These are phyloP conservation scores for Bombus pascuorum DNA, from an alignment of 1,140 invertebrate species.

Conservation along the genomic window DNA sequence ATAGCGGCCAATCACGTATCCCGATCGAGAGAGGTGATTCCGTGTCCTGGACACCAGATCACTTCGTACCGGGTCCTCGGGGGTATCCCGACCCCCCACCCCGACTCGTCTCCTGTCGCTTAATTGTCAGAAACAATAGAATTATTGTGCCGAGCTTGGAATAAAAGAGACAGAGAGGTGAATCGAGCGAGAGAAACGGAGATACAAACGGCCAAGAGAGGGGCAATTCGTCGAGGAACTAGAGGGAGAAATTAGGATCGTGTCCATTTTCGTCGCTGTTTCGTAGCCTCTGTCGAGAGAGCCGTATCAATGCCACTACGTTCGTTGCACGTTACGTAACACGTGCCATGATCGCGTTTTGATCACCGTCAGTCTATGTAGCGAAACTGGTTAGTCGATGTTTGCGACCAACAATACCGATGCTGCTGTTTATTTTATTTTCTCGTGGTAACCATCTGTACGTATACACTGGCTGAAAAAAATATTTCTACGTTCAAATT, in stretches of 20 bases:
- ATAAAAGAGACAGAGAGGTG: constrained; percentile 2
- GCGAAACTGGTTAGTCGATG: constrained; percentile 11
- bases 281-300: not conserved
- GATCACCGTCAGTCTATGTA: not conserved
- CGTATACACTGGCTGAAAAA: not conserved
- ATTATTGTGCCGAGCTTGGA: constrained; percentile 57
- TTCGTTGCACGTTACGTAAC: constrained; percentile 27
- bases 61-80: constrained; percentile 38
- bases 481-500: no score
- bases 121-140: constrained; percentile 67
- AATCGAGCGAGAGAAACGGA: not conserved
- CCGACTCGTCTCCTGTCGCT: constrained; percentile 43
- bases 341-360: constrained; percentile 10
- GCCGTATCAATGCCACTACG: constrained; percentile 16
- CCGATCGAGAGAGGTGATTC: constrained; percentile 59
- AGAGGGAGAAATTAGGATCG: constrained; percentile 19
- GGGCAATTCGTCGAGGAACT: not conserved
- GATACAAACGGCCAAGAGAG: not conserved
- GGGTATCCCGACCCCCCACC: constrained; percentile 4
- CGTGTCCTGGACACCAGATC: constrained; percentile 32
- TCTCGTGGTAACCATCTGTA: not conserved
- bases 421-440: not conserved
- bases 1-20: constrained; percentile 67
- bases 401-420: not conserved
- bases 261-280: constrained; percentile 38